A percentile compares a stretch with the other conserved stretches of the same genome.
phyloP scores from a whole-genome alignment of 2,113 vertebrate genomes.

The Ceyx margarethae region DNA sequence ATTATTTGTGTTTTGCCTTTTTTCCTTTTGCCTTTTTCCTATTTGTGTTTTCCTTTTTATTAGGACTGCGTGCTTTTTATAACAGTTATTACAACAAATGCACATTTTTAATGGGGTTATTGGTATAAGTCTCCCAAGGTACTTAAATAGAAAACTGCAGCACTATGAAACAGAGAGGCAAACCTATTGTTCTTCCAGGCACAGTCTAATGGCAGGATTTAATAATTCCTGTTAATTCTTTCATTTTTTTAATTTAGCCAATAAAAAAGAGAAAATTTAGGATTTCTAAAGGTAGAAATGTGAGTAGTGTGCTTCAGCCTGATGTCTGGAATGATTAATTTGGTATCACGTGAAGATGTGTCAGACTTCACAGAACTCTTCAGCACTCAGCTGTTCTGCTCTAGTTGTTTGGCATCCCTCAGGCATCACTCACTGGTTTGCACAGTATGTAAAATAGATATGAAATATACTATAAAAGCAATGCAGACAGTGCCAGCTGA shows the following conservation, averaged over 20 bases:
- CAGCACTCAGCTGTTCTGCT: not conserved
- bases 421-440: not conserved
- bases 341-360: not conserved
- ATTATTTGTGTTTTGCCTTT: not conserved
- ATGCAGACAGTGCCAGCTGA: not conserved
- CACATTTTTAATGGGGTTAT: not conserved
- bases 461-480: not conserved
- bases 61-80: not conserved
- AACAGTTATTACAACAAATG: not conserved
- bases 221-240: not conserved
- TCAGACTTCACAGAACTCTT: not conserved
- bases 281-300: not conserved
- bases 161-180: not conserved
- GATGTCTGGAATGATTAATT: not conserved
- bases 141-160: not conserved
- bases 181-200: not conserved
- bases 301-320: not conserved
- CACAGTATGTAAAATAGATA: not conserved
- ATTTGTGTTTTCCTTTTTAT: not conserved
- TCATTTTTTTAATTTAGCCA: not conserved
- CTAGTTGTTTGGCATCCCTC: not conserved
- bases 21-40: not conserved
- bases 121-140: not conserved
- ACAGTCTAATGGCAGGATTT: not conserved
- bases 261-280: fast-evolving